These are phyloP conservation scores for Drosophila limbata DNA, from an alignment of 2,888 invertebrate species.

Conservation along the genomic window DNA sequence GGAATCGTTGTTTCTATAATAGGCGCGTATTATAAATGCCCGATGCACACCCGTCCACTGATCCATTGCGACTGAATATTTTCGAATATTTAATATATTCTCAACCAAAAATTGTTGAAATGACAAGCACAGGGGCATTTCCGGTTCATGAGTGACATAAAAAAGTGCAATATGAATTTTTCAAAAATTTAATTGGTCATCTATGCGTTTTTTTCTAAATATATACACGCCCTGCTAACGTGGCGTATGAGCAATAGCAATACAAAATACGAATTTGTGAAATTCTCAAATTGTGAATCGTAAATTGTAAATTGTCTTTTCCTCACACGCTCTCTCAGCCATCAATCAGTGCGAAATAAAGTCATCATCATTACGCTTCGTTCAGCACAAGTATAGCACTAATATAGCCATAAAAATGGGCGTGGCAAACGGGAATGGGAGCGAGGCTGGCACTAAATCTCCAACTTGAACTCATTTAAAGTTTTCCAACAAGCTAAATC, in stretches of 20 bases:
- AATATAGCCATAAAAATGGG: conserved; percentile 37
- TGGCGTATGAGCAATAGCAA: conserved; percentile 67
- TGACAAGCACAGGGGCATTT: conserved; percentile 42
- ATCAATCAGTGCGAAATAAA: conserved; percentile 63
- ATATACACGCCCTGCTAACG: conserved; percentile 40
- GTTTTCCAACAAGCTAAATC: conserved; percentile 73
- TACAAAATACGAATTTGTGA: not conserved
- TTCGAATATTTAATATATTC: conserved; percentile 23
- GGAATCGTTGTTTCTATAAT: conserved; percentile 81
- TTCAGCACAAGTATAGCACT: conserved; percentile 36
- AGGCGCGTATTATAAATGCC: conserved; percentile 77
- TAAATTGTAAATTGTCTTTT: conserved; percentile 46
- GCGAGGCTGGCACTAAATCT: conserved; percentile 47
- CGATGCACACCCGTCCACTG: conserved; percentile 83
- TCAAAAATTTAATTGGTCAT: conserved; percentile 54
- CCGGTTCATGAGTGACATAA: conserved; percentile 68
- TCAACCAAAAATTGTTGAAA: not conserved
- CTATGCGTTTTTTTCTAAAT: conserved; percentile 28
- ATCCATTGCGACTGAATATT: conserved; percentile 72
- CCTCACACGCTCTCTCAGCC: conserved; percentile 10
- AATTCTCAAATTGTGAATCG: conserved; percentile 36
- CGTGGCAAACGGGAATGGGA: conserved; percentile 25
- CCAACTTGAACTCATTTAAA: conserved; percentile 78
- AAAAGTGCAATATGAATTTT: conserved; percentile 50
- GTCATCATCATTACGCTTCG: conserved; percentile 76